These are phyloP conservation scores for Atta cephalotes DNA, from an alignment of 1,140 invertebrate genomes.

Conservation along the genomic window DNA sequence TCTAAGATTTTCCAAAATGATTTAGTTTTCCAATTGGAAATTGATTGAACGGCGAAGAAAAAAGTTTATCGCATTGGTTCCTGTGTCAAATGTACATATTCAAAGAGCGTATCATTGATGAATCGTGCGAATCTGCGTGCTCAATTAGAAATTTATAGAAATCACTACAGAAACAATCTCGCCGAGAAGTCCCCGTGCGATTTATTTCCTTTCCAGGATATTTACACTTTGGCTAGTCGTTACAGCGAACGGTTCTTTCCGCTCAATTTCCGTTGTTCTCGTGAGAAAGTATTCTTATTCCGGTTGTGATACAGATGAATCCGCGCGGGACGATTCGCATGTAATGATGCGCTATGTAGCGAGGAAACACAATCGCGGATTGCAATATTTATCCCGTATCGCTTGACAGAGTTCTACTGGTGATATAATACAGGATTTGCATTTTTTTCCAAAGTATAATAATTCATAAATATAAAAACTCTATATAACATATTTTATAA, in stretches of 20 bases:
- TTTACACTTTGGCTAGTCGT: slow-evolving; percentile 32
- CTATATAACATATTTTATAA: not conserved
- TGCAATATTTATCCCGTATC: not conserved
- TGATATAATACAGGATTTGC: not conserved
- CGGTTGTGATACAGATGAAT: slow-evolving; percentile 9
- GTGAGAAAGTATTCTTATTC: slow-evolving; percentile 54
- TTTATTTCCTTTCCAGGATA: slow-evolving; percentile 56
- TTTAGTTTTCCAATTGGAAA: not conserved
- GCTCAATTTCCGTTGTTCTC: slow-evolving; percentile 66
- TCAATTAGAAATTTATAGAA: slow-evolving; percentile 71
- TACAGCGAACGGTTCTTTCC: slow-evolving; percentile 56
- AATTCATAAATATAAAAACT: not conserved
- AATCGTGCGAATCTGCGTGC: slow-evolving; percentile 51
- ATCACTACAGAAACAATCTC: slow-evolving; percentile 24
- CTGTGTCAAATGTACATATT: not conserved
- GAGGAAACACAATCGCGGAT: not conserved
- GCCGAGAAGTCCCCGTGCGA: slow-evolving; percentile 29
- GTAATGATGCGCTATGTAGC: slow-evolving; percentile 9
- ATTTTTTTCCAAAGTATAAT: slow-evolving; percentile 2
- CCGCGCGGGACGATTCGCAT: not conserved
- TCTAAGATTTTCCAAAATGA: not conserved
- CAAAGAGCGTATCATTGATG: slow-evolving; percentile 44
- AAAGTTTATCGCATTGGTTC: not conserved
- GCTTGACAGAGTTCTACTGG: not conserved
- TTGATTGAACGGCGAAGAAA: not conserved